These are phyloP conservation scores for Lepus europaeus DNA, from an alignment of 2,113 vertebrate genomes.

Conservation along the genomic window DNA sequence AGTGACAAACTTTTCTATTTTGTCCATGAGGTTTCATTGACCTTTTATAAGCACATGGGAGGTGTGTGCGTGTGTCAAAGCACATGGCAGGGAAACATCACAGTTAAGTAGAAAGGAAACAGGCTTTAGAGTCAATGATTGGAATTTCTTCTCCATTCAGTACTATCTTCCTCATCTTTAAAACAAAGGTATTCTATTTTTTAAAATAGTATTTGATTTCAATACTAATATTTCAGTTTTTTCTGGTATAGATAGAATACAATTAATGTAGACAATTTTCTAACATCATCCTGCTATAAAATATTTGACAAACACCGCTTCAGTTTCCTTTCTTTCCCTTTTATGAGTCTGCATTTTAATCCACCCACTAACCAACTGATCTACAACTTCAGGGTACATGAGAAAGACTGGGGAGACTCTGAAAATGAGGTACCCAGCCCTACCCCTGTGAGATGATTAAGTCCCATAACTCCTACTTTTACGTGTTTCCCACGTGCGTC, in stretches of 20 bases:
- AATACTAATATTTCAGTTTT: not conserved
- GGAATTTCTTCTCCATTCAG: not conserved
- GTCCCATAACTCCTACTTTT: not conserved
- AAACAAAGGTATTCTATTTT: not conserved
- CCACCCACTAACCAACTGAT: not conserved
- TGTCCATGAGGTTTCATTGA: not conserved
- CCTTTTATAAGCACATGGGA: not conserved
- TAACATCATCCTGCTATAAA: not conserved
- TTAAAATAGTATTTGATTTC: not conserved
- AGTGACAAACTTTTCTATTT: not conserved
- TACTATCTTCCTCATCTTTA: not conserved
- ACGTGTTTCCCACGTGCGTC: not conserved
- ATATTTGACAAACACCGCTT: not conserved
- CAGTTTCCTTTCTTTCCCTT: not conserved
- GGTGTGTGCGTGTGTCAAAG: not conserved
- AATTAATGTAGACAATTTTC: not conserved
- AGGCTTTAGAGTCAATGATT: not conserved
- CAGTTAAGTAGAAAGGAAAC: not conserved
- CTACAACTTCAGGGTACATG: not conserved
- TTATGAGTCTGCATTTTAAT: not conserved
- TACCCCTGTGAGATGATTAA: not conserved
- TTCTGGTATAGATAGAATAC: not conserved
- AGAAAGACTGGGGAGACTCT: not conserved
- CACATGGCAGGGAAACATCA: not conserved
- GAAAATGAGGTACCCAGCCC: not conserved